Percentiles rank a stretch among this genome's conserved stretches.
phyloP scores from a whole-genome alignment of 2,888 invertebrate species.

The Ornithoptera priamus region DNA sequence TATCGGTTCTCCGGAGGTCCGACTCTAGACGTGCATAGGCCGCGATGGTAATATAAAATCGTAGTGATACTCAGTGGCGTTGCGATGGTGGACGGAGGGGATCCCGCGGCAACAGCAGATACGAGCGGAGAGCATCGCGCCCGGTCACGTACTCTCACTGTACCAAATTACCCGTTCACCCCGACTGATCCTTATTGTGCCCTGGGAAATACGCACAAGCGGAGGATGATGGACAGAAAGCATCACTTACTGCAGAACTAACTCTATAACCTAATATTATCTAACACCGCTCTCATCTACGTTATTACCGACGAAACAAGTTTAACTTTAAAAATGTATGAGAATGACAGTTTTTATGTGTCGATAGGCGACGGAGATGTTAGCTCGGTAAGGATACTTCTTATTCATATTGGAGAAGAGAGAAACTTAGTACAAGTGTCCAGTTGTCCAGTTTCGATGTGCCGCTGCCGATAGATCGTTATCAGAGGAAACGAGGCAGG shows the following conservation, averaged over 20 bases:
- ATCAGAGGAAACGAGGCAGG: conserved; percentile 9
- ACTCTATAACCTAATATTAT: too few relatives aligned
- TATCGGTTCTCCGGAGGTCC: background rate
- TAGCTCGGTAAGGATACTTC: too few relatives aligned
- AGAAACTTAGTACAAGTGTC: conserved; percentile 1
- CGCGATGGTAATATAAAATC: conserved; percentile 53
- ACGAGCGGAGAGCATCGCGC: conserved; percentile 69
- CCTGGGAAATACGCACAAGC: conserved; percentile 59
- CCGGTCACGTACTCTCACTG: conserved; percentile 69
- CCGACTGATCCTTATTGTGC: conserved; percentile 52
- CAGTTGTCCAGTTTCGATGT: conserved; percentile 7
- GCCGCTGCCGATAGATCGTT: conserved; percentile 13
- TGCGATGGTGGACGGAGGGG: conserved; percentile 53
- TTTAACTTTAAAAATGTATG: too few relatives aligned
- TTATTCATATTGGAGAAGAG: background rate
- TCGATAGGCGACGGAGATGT: too few relatives aligned
- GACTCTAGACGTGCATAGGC: conserved; percentile 33
- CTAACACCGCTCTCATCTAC: too few relatives aligned
- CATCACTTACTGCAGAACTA: too few relatives aligned
- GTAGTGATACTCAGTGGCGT: conserved; percentile 62
- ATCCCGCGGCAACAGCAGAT: conserved; percentile 62
- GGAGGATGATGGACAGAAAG: too few relatives aligned
- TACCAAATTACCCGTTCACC: conserved; percentile 33
- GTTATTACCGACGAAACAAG: too few relatives aligned
- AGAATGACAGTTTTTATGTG: too few relatives aligned